phyloP scores from a whole-genome alignment of 2,888 invertebrate genomes.

The Chloromyia formosa region DNA sequence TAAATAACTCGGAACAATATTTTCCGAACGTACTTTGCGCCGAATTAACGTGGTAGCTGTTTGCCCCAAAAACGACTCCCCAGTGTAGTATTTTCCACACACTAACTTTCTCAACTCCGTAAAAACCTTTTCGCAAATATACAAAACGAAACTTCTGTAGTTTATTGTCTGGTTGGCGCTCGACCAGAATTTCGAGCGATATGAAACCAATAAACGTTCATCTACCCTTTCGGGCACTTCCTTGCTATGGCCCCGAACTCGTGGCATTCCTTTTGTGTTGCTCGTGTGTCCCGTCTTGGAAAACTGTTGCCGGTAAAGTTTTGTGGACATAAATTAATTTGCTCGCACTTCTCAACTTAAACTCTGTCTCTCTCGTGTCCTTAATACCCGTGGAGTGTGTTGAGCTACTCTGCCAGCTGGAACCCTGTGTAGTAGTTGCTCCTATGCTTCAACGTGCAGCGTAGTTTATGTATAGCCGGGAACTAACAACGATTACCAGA shows the following conservation, averaged over 20 bases:
- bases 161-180: too few species aligned
- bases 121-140: too few species aligned
- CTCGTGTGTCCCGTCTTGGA: conserved; percentile 42
- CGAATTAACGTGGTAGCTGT: too few species aligned
- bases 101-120: too few species aligned
- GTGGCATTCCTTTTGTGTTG: conserved; percentile 3
- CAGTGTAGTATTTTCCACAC: too few species aligned
- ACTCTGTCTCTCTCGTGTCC: not conserved
- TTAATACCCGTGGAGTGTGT: conserved; percentile 10
- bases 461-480: not conserved
- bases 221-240: not conserved
- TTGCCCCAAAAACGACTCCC: too few species aligned
- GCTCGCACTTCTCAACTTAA: conserved; percentile 33
- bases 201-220: too few species aligned
- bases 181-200: too few species aligned
- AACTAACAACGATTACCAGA: not conserved
- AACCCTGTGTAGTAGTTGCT: not conserved
- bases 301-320: conserved; percentile 48
- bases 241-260: not conserved
- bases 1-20: too few species aligned
- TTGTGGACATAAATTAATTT: conserved; percentile 50
- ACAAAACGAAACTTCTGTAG: too few species aligned
- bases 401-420: conserved; percentile 1
- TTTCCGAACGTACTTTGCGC: too few species aligned
- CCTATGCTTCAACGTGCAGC: not conserved